Evolutionary conservation across 1,140 invertebrate species (phyloP), one percentile per base, ranked within the genome.

Genomic region (Drosophila ogumai): DNA sequence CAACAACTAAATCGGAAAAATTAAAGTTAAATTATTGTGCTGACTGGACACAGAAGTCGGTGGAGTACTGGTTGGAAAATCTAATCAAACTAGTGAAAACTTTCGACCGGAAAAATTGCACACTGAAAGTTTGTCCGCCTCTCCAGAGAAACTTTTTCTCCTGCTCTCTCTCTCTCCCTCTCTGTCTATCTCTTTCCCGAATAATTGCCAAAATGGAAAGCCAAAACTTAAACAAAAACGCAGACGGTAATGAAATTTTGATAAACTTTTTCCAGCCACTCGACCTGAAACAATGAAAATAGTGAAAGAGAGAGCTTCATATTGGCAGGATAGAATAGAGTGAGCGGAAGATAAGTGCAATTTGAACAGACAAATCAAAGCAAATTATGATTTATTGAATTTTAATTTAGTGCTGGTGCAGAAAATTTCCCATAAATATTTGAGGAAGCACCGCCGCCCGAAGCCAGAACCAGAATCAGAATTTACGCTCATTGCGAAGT

Each of bases 301-400:
- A 57, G 41, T 6, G 32, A 64, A 40, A 58, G 63, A 38, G 40
- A 61, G 43, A 49, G 46, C 49, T 17, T 4, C 12, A 25, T 25
- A 38, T 54, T 54, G 32, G 32, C 50, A 36, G 31, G 3, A 6
- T 19, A 22, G n/a, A 8, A 22, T 38, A 55, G 52, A 38, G 52
- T n/a, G 34, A 55, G 52, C 34, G 34, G 34, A 22, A 38, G 52
- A 55, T 55, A 41, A 75, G 57, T 77, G 69, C 65, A 67, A 75
- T 85, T 59, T 59, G 46, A 46, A 46, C 68, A 82, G 63, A 75
- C 80, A 66, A 67, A 79, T 86, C 59, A 79, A 73, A 81, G 73
- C 69, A 88, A 90, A 88, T 90, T 60, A 85, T 90, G 86, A 90
- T 90, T 90, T 90, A 90, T 90, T 90, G 85, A 85, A 79, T 90